phyloP scores from a whole-genome alignment of 2,113 vertebrate species.

The Platysternon megacephalum region DNA sequence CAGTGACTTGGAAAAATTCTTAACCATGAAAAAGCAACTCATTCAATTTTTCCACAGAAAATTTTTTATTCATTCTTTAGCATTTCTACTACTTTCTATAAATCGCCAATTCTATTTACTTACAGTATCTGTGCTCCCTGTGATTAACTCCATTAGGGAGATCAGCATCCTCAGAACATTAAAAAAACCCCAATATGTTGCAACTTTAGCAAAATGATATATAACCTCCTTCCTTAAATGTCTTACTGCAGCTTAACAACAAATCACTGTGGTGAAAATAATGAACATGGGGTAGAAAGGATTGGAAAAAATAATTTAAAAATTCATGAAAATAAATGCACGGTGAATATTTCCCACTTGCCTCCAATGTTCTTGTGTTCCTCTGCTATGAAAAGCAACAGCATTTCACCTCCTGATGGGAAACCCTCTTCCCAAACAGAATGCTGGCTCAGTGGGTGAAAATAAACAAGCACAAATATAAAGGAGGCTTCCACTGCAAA shows the following conservation, averaged over 20 bases:
- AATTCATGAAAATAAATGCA: background rate
- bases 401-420: background rate
- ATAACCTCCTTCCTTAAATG: background rate
- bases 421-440: background rate
- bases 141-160: background rate
- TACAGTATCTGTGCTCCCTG: background rate
- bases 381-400: background rate
- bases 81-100: background rate
- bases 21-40: constrained; percentile 4
- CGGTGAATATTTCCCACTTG: background rate
- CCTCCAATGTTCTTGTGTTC: background rate
- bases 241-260: background rate
- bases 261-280: background rate
- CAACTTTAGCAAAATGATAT: background rate
- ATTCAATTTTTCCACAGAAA: background rate
- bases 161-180: background rate
- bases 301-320: background rate
- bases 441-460: background rate
- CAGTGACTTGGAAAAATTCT: constrained; percentile 50
- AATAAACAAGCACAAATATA: background rate
- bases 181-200: background rate
- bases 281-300: background rate
- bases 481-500: background rate
- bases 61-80: background rate
- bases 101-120: background rate